Conservation (phyloP, 1,140 invertebrate genomes). For the Agraylea sexmaculata region DNA sequence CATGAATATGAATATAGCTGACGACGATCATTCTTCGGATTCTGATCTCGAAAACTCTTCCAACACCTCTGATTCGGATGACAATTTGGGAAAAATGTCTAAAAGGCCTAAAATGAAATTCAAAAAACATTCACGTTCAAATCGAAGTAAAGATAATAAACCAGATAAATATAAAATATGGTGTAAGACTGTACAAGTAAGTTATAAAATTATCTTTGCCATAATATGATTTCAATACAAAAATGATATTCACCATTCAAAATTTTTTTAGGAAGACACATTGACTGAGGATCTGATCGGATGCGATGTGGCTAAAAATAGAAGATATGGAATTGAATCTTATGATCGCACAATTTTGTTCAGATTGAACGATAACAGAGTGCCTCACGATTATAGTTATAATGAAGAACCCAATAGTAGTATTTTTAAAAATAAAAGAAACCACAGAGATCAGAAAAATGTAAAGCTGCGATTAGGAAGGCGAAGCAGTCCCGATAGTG, state of each 20-base stretch:
- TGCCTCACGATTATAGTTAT: slow-evolving; percentile 2
- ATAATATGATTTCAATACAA: background rate
- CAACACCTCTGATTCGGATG: slow-evolving; percentile 17
- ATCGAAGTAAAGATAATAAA: slow-evolving; percentile 8
- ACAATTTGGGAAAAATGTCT: slow-evolving; percentile 9
- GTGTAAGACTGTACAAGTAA: slow-evolving; percentile 19
- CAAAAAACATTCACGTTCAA: slow-evolving; percentile 7
- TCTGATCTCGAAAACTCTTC: slow-evolving; percentile 12
- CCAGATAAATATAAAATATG: slow-evolving; percentile 19
- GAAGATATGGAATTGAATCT: slow-evolving; percentile 18
- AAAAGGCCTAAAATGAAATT: slow-evolving; percentile 19
- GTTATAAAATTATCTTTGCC: too few species aligned
- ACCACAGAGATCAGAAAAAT: slow-evolving; percentile 44
- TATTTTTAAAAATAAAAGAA: slow-evolving; percentile 37
- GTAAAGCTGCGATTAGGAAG: slow-evolving; percentile 45
- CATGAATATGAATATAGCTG: slow-evolving; percentile 20
- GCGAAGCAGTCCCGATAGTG: slow-evolving; percentile 34
- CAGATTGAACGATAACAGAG: background rate
- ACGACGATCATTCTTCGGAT: slow-evolving; percentile 18
- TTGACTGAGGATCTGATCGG: slow-evolving; percentile 17
- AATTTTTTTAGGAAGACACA: slow-evolving; percentile 18
- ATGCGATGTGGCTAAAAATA: slow-evolving; percentile 19
- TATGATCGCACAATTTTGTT: slow-evolving; percentile 7
- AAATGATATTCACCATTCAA: background rate
- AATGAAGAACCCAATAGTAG: slow-evolving; percentile 10